A percentile compares a stretch with the other conserved stretches of the same genome.
Evolutionary conservation across 2,113 vertebrate genomes (phyloP).

Genomic region (Garra rufa): DNA sequence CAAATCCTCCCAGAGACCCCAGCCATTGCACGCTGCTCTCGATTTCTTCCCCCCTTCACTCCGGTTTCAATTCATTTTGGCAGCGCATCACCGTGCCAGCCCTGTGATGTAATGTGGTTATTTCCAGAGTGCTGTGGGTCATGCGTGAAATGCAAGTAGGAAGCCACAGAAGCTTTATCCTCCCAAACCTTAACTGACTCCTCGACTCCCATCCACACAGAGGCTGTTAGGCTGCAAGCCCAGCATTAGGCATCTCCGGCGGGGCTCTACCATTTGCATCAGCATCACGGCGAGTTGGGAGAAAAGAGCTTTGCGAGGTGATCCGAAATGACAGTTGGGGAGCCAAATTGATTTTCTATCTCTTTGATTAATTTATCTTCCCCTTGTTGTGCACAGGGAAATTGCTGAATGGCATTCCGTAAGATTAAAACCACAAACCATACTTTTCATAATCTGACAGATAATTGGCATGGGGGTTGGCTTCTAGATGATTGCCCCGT

Average conservation of each 20-base stretch:
- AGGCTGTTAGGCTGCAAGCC: slow-evolving; percentile 25
- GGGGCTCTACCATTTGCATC: slow-evolving; percentile 39
- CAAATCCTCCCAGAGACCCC: not conserved
- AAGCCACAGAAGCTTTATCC: slow-evolving; percentile 30
- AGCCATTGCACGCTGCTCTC: not conserved
- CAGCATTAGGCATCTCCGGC: slow-evolving; percentile 27
- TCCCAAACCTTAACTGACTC: slow-evolving; percentile 28
- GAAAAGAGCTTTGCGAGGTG: slow-evolving; percentile 61
- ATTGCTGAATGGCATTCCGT: slow-evolving; percentile 72
- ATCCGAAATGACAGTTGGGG: slow-evolving; percentile 73
- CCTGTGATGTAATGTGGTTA: slow-evolving; percentile 38
- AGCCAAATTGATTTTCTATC: slow-evolving; percentile 75
- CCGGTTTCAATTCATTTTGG: slow-evolving; percentile 25
- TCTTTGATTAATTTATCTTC: slow-evolving; percentile 77
- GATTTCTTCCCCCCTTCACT: not conserved
- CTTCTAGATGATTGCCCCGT: slow-evolving; percentile 70
- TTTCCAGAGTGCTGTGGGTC: slow-evolving; percentile 35
- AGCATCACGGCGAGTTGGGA: slow-evolving; percentile 25
- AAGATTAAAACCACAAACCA: slow-evolving; percentile 74
- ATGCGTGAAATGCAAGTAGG: slow-evolving; percentile 40
- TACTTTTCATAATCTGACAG: slow-evolving; percentile 76
- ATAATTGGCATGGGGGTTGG: slow-evolving; percentile 72
- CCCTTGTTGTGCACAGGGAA: slow-evolving; percentile 71
- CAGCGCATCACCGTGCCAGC: not conserved
- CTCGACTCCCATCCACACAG: slow-evolving; percentile 12